A percentile compares a stretch with the other conserved stretches of the same genome.
These are phyloP conservation scores for Megaceryle maxima DNA, from an alignment of 2,113 vertebrate species.

Conservation along the genomic window DNA sequence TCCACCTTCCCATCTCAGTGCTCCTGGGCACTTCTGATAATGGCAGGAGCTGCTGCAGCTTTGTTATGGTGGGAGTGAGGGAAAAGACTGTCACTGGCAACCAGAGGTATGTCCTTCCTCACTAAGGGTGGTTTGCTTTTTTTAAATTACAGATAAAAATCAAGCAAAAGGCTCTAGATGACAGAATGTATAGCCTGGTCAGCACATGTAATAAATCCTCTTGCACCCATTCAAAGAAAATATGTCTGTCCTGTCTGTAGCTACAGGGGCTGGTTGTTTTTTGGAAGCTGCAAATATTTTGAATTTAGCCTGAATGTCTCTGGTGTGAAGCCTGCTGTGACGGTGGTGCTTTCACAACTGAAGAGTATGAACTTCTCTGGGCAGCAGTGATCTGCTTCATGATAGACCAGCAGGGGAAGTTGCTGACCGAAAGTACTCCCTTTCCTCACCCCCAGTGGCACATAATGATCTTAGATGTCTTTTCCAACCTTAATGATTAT, in stretches of 20 bases:
- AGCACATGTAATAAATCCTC: not conserved
- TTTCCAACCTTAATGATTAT: no score
- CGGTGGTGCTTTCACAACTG: not conserved
- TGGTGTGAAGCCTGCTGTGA: not conserved
- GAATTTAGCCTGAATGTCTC: not conserved
- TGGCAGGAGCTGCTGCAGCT: rapidly evolving
- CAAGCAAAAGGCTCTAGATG: not conserved
- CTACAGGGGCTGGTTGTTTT: not conserved
- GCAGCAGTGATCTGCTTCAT: not conserved
- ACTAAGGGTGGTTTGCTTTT: not conserved
- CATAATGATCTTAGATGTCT: not conserved
- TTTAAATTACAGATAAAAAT: not conserved
- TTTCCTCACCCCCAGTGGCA: not conserved
- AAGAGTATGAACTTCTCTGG: not conserved
- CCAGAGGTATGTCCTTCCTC: not conserved
- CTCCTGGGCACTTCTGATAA: not conserved
- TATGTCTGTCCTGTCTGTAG: not conserved
- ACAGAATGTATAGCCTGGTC: rapidly evolving
- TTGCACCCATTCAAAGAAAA: not conserved
- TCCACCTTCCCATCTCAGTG: rapidly evolving
- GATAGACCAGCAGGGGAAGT: not conserved
- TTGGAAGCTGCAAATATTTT: not conserved
- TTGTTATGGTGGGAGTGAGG: not conserved
- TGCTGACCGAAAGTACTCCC: not conserved
- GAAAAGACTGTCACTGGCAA: not conserved